Evolutionary conservation across 2,797 vertebrate genomes (phyloP).

Genomic region (Artibeus jamaicensis): DNA sequence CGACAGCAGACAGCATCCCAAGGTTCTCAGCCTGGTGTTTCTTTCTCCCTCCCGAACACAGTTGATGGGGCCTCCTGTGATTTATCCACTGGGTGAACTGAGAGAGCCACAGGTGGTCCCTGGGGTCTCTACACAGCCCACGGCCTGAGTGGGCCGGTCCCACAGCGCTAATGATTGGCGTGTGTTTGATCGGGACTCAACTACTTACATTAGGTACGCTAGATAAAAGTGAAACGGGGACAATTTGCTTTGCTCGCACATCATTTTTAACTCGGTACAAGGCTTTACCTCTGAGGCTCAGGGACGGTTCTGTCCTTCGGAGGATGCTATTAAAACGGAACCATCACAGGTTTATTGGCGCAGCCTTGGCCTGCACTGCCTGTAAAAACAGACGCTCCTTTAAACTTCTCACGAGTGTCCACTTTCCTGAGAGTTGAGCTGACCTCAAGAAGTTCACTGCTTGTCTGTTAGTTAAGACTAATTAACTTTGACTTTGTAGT

Average conservation of each 20-base stretch:
- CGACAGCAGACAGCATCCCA: slow-evolving; percentile 69
- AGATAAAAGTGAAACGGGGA: slow-evolving; percentile 80
- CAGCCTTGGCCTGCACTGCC: slow-evolving; percentile 86
- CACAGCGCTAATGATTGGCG: slow-evolving; percentile 54
- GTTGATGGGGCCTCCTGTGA: not conserved
- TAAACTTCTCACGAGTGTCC: slow-evolving; percentile 84
- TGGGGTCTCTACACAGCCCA: slow-evolving; percentile 57
- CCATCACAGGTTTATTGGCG: slow-evolving; percentile 86
- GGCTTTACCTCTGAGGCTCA: slow-evolving; percentile 82
- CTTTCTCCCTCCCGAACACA: not conserved
- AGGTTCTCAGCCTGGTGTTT: slow-evolving; percentile 26
- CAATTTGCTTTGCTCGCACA: slow-evolving; percentile 78
- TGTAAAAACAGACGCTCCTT: slow-evolving; percentile 86
- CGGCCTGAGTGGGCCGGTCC: not conserved
- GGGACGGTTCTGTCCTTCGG: slow-evolving; percentile 82
- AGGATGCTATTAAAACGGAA: slow-evolving; percentile 86
- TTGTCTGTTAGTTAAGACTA: slow-evolving; percentile 84
- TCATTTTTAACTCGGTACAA: slow-evolving; percentile 80
- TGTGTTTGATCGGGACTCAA: slow-evolving; percentile 73
- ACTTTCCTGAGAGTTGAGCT: slow-evolving; percentile 82
- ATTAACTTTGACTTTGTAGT: slow-evolving; percentile 87
- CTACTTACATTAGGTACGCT: slow-evolving; percentile 70
- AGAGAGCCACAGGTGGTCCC: slow-evolving; percentile 68
- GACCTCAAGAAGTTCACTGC: slow-evolving; percentile 85
- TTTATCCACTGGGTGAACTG: slow-evolving; percentile 73